Evolutionary conservation across 2,113 vertebrate genomes (phyloP), one percentile per base, ranked within the genome.

Genomic region (Myotis davidii): DNA sequence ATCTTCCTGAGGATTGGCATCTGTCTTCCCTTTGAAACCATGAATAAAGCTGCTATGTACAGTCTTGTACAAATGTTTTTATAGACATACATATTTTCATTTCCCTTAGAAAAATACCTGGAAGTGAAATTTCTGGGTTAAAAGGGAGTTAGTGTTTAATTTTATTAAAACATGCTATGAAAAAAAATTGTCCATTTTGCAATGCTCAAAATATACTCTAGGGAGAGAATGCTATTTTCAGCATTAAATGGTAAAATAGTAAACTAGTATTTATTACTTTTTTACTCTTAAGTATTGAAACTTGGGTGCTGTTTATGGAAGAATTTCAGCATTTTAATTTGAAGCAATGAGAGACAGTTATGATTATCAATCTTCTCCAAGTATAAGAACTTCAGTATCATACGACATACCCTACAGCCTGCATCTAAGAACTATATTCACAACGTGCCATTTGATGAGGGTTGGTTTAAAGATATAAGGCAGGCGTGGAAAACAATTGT

Each of bases 241-340:
- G 34, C 14, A 69, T 39, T 73, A 59, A 92, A 65, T 73, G 18
- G 37, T 82, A 32, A 83, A 86, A 59, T 11, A 78, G 20, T 50
- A 56, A 65, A 64, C 48, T 39, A 48, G 25, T 79, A 79, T 83
- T 90, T 73, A 73, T 29, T n/a, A n/a, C n/a, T 50, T 70, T 82
- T 92, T 48, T n/a, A 56, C 20, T 61, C 18, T 85, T 81, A 29
- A 67, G 56, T 79, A 79, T 69, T 79, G 86, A 94, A 82, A 70
- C 2, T 3, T 39, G 52, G 29, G 27, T 77, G 39, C 17, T 76
- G 64, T 50, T 70, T 37, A 42, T 52, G 9, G 25, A 27, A 85
- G 5, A 48, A 82, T 83, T 64, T 89, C 32, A 94, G 27, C 34
- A 88, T 82, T 89, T 93, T 89, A 69, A 91, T 78, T 59, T 23